A percentile compares a stretch with the other conserved stretches of the same genome.
Conservation (phyloP, 2,888 invertebrate genomes). For the Hermaeophaga mercurialis region DNA sequence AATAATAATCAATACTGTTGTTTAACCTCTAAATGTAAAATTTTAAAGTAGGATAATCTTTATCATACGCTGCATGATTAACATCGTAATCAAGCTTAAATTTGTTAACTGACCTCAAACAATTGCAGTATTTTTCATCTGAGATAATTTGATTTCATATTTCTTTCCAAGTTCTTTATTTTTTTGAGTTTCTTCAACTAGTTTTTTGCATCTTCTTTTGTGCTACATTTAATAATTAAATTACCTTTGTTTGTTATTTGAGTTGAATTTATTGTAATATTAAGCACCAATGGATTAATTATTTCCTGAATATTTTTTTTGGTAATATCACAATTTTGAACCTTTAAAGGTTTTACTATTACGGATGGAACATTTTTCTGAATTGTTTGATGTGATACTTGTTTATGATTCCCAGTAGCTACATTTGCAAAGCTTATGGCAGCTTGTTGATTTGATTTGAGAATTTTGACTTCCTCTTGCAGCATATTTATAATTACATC, state of each 20-base stretch:
- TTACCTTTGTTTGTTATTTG: not conserved
- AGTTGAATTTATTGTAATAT: not conserved
- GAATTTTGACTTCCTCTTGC: not conserved
- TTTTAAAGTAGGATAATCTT: slow-evolving; percentile 10
- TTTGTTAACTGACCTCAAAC: no score
- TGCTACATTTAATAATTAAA: slow-evolving; percentile 14
- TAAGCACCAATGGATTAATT: slow-evolving; percentile 2
- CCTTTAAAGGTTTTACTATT: slow-evolving; percentile 8
- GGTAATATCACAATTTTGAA: slow-evolving; percentile 6
- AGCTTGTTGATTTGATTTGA: no score
- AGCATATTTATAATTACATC: no score
- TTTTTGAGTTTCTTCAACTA: not conserved
- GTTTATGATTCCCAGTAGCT: no score
- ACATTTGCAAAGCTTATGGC: no score
- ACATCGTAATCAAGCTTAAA: no score
- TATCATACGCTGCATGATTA: slow-evolving; percentile 12
- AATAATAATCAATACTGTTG: no score
- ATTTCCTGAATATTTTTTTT: not conserved
- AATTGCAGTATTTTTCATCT: no score
- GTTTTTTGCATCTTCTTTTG: slow-evolving; percentile 3
- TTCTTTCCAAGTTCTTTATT: slow-evolving; percentile 2
- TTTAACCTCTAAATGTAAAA: no score
- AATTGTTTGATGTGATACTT: not conserved
- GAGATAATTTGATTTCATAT: no score
- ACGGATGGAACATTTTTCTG: slow-evolving; percentile 6